These are phyloP conservation scores for Phengaris arion DNA, from an alignment of 2,888 invertebrate species.

Conservation along the genomic window DNA sequence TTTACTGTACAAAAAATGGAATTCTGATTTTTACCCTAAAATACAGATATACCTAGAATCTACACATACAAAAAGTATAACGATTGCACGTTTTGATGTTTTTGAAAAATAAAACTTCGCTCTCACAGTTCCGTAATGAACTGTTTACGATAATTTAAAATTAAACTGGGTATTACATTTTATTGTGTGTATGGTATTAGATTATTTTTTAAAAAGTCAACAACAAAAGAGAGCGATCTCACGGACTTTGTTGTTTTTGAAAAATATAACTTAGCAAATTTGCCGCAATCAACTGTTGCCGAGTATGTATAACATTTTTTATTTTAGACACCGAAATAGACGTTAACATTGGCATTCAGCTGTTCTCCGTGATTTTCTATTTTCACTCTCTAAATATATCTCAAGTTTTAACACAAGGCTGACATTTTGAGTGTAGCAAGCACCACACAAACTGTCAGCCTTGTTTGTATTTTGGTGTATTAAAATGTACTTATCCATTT, in stretches of 20 bases:
- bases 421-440: constrained; percentile 57
- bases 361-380: constrained; percentile 67
- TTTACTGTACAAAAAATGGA: too few relatives aligned
- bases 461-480: constrained; percentile 43
- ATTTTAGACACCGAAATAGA: constrained; percentile 60
- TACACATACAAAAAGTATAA: too few relatives aligned
- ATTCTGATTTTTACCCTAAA: too few relatives aligned
- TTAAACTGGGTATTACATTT: too few relatives aligned
- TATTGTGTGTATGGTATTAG: too few relatives aligned
- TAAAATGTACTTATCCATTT: background rate
- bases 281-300: constrained; percentile 37
- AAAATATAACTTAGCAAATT: constrained; percentile 38
- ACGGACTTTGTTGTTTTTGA: constrained; percentile 34
- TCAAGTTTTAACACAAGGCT: constrained; percentile 56
- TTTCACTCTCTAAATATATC: constrained; percentile 65
- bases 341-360: constrained; percentile 73
- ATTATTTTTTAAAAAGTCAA: background rate
- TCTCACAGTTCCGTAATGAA: too few relatives aligned
- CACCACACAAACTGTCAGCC: constrained; percentile 35
- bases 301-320: constrained; percentile 46
- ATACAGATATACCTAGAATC: too few relatives aligned
- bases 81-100: too few relatives aligned
- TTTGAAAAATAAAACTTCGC: too few relatives aligned
- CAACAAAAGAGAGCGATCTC: background rate
- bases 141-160: too few relatives aligned